Evolutionary conservation across 2,888 invertebrate species (phyloP), one percentile per base, ranked within the genome.

Genomic region (Drosophila subsilvestris): DNA sequence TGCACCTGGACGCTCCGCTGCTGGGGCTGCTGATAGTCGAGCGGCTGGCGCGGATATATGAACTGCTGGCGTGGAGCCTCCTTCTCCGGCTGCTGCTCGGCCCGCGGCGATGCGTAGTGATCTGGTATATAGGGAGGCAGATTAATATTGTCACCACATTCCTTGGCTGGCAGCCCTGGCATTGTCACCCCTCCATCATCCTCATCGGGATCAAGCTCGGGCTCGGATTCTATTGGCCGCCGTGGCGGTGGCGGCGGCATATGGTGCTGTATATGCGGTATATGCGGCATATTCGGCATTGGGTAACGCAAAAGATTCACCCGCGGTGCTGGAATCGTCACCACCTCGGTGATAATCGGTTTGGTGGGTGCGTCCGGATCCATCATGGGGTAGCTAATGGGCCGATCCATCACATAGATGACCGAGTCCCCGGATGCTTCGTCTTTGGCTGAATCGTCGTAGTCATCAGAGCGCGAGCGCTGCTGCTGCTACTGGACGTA

Each of bases 341-440:
- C 59, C 45, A 55, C 57, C 57, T 61, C 54, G 20, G 61, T 60
- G 12, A 70, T 42, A 7, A 71, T 71, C 20, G 63, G 42, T 10
- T 68, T 62, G 18, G 67, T 20, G 8, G 70, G 71, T 1, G 70
- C 72, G 22, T 63, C 51, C 5, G 67, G 63, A 27, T 65, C 63
- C 5, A 56, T 37, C 9, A 25, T 45, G 4, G 37, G 37, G 7
- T 37, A 37, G 7, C 1, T 67, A 63, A 6, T 69, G 63, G 20
- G 49, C 17, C 18, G 27, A 25, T 79, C 63, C 18, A 58, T 51
- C 29, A 74, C 62, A 42, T 59, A 63, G n/a, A 85, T 61, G 0
- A 85, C 82, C 2, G 86, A 78, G 5, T 59, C 76, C 6, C 73
- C 75, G 1, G 83, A 84, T 6, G 66, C 68, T 1, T 76, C 86